A percentile compares a stretch with the other conserved stretches of the same genome.
Conservation (phyloP, 2,888 invertebrate species). For the Athalia circularis region DNA sequence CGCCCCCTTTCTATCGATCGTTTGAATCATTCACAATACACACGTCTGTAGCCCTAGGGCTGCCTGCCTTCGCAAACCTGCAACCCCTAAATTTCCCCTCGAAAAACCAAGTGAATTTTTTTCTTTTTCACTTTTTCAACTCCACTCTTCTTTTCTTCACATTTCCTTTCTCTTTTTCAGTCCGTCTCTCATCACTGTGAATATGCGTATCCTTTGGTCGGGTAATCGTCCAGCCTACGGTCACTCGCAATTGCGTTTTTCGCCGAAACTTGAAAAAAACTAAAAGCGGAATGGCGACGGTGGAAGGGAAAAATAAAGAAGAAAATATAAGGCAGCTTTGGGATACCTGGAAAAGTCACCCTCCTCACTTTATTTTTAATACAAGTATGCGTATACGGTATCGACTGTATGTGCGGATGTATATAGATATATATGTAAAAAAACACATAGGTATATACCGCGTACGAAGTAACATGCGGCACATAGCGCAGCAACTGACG, state of each 20-base stretch:
- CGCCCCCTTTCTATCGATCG: slow-evolving; percentile 35
- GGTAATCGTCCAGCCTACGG: not conserved
- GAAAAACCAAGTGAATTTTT: not conserved
- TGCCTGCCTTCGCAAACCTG: slow-evolving; percentile 9
- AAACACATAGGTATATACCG: not conserved
- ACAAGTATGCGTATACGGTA: not conserved
- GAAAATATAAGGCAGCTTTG: too few relatives aligned
- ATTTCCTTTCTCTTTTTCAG: slow-evolving; percentile 21
- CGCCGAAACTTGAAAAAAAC: too few relatives aligned
- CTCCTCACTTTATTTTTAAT: too few relatives aligned
- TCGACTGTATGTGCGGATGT: not conserved
- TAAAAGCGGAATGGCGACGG: too few relatives aligned
- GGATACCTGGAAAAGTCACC: too few relatives aligned
- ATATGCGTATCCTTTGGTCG: not conserved
- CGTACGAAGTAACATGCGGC: not conserved
- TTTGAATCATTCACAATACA: slow-evolving; percentile 42
- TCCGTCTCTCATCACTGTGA: too few relatives aligned
- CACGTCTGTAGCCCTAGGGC: slow-evolving; percentile 13
- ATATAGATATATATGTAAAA: not conserved
- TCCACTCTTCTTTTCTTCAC: not conserved
- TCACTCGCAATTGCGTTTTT: too few relatives aligned
- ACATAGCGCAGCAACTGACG: not conserved
- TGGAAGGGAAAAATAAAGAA: too few relatives aligned
- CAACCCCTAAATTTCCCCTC: slow-evolving; percentile 10
- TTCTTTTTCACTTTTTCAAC: too few relatives aligned